These are phyloP conservation scores for Danaus melanippus DNA, from an alignment of 1,140 invertebrate species.

Conservation along the genomic window DNA sequence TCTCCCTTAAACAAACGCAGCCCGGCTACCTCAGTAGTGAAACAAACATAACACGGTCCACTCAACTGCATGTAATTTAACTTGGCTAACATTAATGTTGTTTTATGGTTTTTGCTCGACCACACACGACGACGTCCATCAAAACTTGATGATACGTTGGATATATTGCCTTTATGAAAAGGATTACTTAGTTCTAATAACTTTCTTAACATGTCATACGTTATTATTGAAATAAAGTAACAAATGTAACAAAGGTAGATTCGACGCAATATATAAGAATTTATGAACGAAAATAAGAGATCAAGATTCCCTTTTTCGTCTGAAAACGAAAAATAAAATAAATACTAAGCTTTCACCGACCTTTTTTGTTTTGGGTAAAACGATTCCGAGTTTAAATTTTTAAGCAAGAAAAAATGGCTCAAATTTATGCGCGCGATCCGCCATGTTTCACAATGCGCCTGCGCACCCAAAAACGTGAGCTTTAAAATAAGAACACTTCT, in stretches of 20 bases:
- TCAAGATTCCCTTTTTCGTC: background rate
- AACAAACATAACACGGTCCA: constrained; percentile 18
- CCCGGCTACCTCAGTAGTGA: constrained; percentile 47
- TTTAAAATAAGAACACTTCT: constrained; percentile 52
- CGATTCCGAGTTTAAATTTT: constrained; percentile 39
- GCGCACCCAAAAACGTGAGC: constrained; percentile 40
- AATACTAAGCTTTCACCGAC: constrained; percentile 33
- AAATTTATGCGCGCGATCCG: constrained; percentile 50
- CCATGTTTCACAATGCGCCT: constrained; percentile 47
- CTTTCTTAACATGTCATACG: too few species aligned
- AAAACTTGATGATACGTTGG: too few species aligned
- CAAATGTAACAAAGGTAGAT: too few species aligned
- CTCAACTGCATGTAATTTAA: constrained; percentile 33
- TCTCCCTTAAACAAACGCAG: constrained; percentile 9
- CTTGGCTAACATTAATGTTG: constrained; percentile 27
- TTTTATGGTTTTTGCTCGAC: constrained; percentile 32
- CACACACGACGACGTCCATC: constrained; percentile 38
- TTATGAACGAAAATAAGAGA: constrained; percentile 2
- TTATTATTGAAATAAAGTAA: too few species aligned
- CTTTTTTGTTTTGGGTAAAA: constrained; percentile 47
- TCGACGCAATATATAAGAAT: background rate
- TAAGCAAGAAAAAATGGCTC: constrained; percentile 40
- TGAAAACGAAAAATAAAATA: constrained; percentile 4
- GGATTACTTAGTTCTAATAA: too few species aligned
- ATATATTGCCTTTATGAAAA: too few species aligned